Conservation (phyloP, 2,113 vertebrate genomes). For the Pedionomus torquatus region DNA sequence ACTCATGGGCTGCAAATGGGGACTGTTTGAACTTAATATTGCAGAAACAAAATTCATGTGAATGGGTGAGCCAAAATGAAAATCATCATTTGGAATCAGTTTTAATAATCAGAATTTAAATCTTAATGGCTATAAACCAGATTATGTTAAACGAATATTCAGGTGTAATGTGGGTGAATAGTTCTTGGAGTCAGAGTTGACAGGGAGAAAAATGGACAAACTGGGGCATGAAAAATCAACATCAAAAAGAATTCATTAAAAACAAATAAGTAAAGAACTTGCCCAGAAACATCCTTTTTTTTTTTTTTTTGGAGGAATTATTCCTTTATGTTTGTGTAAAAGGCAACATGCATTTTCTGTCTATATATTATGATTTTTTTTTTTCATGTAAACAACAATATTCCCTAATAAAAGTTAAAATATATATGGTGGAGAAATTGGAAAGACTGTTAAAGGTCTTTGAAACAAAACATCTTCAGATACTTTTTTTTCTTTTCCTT, state of each 20-base stretch:
- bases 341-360: neutral
- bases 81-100: neutral
- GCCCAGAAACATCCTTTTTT: neutral
- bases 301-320: neutral
- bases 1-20: neutral
- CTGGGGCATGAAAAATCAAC: neutral
- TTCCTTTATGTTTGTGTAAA: neutral
- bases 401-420: neutral
- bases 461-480: neutral
- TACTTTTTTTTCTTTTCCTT: neutral
- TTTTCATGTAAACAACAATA: neutral
- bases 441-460: neutral
- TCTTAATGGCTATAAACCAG: neutral
- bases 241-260: fast-evolving
- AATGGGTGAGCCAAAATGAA: neutral
- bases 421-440: neutral
- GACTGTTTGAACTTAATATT: neutral
- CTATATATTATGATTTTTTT: neutral
- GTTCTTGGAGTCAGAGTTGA: neutral
- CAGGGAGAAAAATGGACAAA: neutral
- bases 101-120: constrained; percentile 13
- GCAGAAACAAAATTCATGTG: neutral
- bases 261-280: neutral
- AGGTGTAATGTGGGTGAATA: neutral
- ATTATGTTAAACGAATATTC: neutral